phyloP scores from a whole-genome alignment of 2,113 vertebrate genomes.

The Anguilla rostrata region DNA sequence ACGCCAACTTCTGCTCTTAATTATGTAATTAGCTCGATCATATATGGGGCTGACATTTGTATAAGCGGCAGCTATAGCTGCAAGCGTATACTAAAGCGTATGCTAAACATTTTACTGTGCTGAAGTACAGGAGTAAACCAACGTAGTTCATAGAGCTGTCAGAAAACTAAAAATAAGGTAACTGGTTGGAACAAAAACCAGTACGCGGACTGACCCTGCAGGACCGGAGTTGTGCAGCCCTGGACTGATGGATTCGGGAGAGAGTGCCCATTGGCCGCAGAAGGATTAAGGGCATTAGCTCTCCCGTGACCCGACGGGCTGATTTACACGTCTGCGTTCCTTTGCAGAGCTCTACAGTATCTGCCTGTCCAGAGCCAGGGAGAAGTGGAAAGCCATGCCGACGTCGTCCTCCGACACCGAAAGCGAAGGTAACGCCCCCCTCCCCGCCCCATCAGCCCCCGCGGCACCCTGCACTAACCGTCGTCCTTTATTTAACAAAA shows the following conservation, averaged over 20 bases:
- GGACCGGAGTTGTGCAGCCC: too few relatives aligned
- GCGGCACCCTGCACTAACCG: neutral
- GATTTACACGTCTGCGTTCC: neutral
- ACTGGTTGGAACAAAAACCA: too few relatives aligned
- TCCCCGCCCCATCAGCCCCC: neutral
- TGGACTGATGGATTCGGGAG: neutral
- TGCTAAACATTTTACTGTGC: too few relatives aligned
- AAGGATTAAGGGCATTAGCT: neutral
- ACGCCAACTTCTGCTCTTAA: too few relatives aligned
- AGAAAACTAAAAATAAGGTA: too few relatives aligned
- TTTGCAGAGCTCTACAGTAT: slow-evolving; percentile 86
- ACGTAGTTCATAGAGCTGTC: too few relatives aligned
- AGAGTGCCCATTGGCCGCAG: neutral
- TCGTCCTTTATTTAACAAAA: neutral
- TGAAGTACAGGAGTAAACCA: too few relatives aligned
- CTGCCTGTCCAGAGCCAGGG: slow-evolving; percentile 87
- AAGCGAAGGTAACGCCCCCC: slow-evolving; percentile 72
- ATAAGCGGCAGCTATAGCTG: too few relatives aligned
- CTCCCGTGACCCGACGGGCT: neutral
- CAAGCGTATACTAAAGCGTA: too few relatives aligned
- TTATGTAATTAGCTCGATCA: too few relatives aligned
- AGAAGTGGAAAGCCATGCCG: slow-evolving; percentile 80
- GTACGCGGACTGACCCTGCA: too few relatives aligned
- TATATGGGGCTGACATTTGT: too few relatives aligned
- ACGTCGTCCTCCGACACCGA: slow-evolving; percentile 67